phyloP scores from a whole-genome alignment of 2,113 vertebrate genomes.

The cattle (Bos taurus) region ARS-UCD2.0 NC_037335.1:88242001-88242500 shows the following conservation, averaged over 20 bases:
- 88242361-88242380: not conserved
- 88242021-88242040: not conserved
- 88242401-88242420: not conserved
- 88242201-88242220: not conserved
- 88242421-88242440: not conserved
- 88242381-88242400: accelerated
- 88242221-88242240: not conserved
- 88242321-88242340: not conserved
- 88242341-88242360: accelerated
- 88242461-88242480: not conserved
- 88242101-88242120: not conserved
- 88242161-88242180: accelerated
- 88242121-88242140: not conserved
- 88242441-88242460: not conserved
- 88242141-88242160: too few relatives aligned
- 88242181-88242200: not conserved
- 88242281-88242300: not conserved
- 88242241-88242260: not conserved
- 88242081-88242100: accelerated
- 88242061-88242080: not conserved
- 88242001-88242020: accelerated
- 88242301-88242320: not conserved
- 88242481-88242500: not conserved
- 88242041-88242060: accelerated
- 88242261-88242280: too few relatives aligned